A percentile compares a stretch with the other conserved stretches of the same genome.
Conservation (phyloP, 2,888 invertebrate genomes). For the Meandrusa payeni region DNA sequence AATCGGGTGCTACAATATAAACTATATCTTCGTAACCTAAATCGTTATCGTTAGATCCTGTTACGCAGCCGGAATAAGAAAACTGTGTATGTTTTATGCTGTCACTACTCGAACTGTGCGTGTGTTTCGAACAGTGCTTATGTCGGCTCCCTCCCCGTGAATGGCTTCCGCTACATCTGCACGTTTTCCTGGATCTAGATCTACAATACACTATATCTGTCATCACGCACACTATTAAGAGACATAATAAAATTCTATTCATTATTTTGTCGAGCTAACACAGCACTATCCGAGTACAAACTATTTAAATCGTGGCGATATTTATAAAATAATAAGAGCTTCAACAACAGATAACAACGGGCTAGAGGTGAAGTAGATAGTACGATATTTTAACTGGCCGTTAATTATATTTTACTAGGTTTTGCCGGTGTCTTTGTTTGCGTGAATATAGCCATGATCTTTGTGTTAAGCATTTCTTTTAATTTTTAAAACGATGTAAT, state of each 20-base stretch:
- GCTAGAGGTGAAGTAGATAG: constrained; percentile 22
- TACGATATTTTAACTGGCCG: constrained; percentile 1
- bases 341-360: constrained; percentile 27
- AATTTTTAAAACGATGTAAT: no score
- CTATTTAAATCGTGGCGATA: constrained; percentile 38
- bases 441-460: no score
- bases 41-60: constrained; percentile 21
- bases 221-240: constrained; percentile 47
- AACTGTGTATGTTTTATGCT: no score
- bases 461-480: no score
- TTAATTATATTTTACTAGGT: no score
- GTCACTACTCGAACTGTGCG: constrained; percentile 32
- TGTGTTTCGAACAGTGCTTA: constrained; percentile 25
- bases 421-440: no score
- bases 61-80: constrained; percentile 28
- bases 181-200: constrained; percentile 29
- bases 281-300: constrained; percentile 34
- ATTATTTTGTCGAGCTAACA: constrained; percentile 46
- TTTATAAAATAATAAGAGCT: constrained; percentile 29
- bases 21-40: constrained; percentile 24
- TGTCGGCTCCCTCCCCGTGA: constrained; percentile 18
- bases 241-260: constrained; percentile 56
- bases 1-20: constrained; percentile 33
- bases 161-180: constrained; percentile 21
- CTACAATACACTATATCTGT: constrained; percentile 43